Conservation (phyloP, 2,797 vertebrate genomes). For the Ceyx erithaca region DNA sequence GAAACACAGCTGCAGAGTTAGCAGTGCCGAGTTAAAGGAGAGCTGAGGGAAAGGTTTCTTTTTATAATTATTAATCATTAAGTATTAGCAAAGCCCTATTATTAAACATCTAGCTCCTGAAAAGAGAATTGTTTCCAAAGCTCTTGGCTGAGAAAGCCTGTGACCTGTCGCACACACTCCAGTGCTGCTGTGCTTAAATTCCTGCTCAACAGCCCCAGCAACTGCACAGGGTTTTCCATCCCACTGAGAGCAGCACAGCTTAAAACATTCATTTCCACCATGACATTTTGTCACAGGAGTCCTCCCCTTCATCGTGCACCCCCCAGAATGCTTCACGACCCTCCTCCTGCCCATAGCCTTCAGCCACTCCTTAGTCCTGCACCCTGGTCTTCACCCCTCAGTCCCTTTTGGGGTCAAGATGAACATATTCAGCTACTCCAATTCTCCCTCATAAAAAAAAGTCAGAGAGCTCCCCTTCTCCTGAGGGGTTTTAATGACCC, state of each 20-base stretch:
- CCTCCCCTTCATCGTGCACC: not conserved
- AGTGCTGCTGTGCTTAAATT: not conserved
- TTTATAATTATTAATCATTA: not conserved
- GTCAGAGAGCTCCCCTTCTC: not conserved
- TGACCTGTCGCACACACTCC: not conserved
- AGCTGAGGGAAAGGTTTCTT: not conserved
- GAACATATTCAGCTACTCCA: not conserved
- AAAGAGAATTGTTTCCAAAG: not conserved
- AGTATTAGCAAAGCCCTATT: not conserved
- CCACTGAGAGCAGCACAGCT: not conserved
- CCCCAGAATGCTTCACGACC: not conserved
- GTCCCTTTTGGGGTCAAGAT: not conserved
- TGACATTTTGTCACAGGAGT: rapidly evolving
- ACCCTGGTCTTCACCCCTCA: not conserved
- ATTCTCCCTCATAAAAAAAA: not conserved
- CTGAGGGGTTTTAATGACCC: not conserved
- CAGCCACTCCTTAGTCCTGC: not conserved
- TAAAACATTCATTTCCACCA: not conserved
- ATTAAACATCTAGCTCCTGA: not conserved
- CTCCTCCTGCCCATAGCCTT: not conserved
- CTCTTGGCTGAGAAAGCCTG: not conserved
- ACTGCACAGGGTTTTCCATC: not conserved
- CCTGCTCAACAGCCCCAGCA: not conserved
- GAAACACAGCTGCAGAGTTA: not conserved
- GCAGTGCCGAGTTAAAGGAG: rapidly evolving